Base-by-base conservation (phyloP, 1,140 invertebrate genomes). In the Phenacoccus solenopsis region DNA sequence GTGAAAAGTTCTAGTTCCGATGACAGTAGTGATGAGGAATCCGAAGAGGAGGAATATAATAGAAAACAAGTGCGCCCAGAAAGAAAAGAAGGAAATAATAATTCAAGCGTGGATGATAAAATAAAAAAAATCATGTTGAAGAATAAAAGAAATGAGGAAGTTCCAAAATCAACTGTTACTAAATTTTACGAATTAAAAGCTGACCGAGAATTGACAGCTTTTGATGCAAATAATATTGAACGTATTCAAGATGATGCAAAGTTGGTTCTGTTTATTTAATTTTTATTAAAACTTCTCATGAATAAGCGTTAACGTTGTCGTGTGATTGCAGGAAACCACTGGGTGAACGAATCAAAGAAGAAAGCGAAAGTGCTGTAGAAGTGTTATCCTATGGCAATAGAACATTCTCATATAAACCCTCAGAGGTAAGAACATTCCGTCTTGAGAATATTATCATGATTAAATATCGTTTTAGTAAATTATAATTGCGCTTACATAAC, bases 31-130 rank as follows among this genome's bases (percentile, higher is more conserved):
- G 77, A 81, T 59, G 72, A 81, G 70, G 76, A 77, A 71, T 77
- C 72, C 57, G 88, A 89, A 0, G 90, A 92, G 90, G 93, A 79
- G 88, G 92, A 28, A 84, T 85, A 73, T 81, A 84, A 24, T 92
- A 88, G 86, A 82, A 85, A 0, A 86, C 88, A 75, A 90, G 94
- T 82, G 83, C 93, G 73, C 88, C 89, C 49, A 67, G 71, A 64
- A 61, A 67, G 27, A 67, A 75, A 57, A 75, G 72, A 75, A 80
- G 75, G 72, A 71, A 68, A 68, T 75, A 81, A 64, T 74, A 80
- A 25, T 75, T 82, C 71, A 76, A 78, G 64, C 73, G n/a, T n/a
- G n/a, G 76, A 72, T 74, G 79, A 72, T 70, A 80, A 76, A 71
- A 72, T 72, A 72, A 78, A 64, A 73, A 77, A 7, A 71, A 78